These are phyloP conservation scores for Eolophus roseicapilla DNA, from an alignment of 2,113 vertebrate species.

Conservation along the genomic window DNA sequence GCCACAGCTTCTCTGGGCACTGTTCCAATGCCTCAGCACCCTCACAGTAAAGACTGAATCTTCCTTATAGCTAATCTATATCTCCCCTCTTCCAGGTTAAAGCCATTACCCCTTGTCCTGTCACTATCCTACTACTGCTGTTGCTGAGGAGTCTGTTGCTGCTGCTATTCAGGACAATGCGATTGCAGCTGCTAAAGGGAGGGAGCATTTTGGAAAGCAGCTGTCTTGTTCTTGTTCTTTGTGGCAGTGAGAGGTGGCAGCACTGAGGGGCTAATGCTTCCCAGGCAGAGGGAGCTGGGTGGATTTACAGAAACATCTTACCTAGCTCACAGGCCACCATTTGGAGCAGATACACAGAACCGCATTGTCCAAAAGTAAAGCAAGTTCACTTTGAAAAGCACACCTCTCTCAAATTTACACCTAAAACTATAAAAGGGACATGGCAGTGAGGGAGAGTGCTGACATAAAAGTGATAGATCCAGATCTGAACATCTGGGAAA, in stretches of 20 bases:
- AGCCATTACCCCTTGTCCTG: too few species aligned
- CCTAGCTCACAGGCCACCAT: neutral
- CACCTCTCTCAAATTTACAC: neutral
- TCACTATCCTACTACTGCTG: neutral
- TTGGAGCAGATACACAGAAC: neutral
- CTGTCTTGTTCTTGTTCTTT: neutral
- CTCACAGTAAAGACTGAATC: too few species aligned
- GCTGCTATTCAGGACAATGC: neutral
- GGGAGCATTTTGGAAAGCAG: neutral
- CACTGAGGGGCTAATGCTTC: neutral
- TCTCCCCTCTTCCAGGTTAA: too few species aligned
- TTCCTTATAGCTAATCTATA: too few species aligned
- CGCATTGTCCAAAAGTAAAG: neutral
- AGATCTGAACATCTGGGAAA: neutral
- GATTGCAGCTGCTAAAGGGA: neutral
- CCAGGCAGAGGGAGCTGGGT: neutral
- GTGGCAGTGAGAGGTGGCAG: neutral
- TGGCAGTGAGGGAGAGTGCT: neutral
- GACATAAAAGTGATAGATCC: neutral
- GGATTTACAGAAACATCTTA: neutral
- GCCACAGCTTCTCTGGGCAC: too few species aligned
- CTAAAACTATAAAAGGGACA: rapidly evolving
- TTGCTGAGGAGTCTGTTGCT: neutral
- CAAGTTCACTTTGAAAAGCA: neutral
- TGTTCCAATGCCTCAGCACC: too few species aligned